Percentiles rank a stretch among this genome's conserved stretches.
Conservation (phyloP, 2,113 vertebrate genomes). For the Pomatostomus ruficeps region DNA sequence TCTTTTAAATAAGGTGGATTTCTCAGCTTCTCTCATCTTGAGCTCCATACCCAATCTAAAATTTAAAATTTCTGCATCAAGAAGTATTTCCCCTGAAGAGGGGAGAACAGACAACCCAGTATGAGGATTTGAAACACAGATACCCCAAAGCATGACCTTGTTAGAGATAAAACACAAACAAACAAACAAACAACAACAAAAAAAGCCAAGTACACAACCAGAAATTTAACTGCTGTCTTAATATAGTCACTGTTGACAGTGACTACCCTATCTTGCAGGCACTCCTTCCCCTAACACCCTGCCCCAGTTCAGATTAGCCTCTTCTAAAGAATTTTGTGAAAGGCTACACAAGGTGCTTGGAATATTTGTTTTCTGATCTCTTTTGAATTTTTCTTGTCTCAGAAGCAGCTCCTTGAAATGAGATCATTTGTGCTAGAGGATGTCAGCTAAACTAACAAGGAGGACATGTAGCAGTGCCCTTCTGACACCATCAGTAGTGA, state of each 20-base stretch:
- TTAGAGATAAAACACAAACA: background rate
- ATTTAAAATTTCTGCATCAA: background rate
- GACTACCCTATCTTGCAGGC: background rate
- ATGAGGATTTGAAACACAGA: background rate
- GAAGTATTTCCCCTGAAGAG: background rate
- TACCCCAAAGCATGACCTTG: background rate
- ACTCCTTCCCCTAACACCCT: background rate
- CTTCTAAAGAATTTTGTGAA: background rate
- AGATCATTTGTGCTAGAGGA: background rate
- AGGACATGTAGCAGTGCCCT: background rate
- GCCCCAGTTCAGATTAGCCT: background rate
- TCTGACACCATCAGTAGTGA: background rate
- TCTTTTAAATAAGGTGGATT: conserved; percentile 1
- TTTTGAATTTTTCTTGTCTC: background rate
- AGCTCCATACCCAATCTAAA: background rate
- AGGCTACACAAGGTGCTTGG: background rate
- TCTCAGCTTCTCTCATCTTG: background rate
- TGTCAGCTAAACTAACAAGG: background rate
- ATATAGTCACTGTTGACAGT: background rate
- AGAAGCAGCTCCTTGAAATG: background rate
- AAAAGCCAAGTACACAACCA: background rate
- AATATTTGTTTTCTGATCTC: background rate
- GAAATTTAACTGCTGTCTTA: background rate
- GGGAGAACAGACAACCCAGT: background rate
- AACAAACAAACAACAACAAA: too few species aligned